Conservation (phyloP, 2,113 vertebrate species). For the Malurus elegans region DNA sequence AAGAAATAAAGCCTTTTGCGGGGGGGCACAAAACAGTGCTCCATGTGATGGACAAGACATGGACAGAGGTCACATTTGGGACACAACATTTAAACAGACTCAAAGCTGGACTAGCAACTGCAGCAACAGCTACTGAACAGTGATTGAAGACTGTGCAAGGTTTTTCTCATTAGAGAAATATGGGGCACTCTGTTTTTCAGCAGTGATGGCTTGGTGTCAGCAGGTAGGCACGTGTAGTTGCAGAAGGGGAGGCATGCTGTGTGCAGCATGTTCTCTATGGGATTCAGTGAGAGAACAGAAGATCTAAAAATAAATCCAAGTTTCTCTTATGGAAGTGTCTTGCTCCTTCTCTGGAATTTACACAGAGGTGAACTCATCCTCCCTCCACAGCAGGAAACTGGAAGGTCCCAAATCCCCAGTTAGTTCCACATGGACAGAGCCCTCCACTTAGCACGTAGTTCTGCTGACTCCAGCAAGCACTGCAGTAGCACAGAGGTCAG, state of each 20-base stretch:
- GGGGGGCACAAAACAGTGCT: not conserved
- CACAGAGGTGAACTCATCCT: not conserved
- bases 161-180: not conserved
- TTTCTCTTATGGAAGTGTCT: not conserved
- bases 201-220: not conserved
- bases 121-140: not conserved
- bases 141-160: not conserved
- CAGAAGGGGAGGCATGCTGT: not conserved
- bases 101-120: not conserved
- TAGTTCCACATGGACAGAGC: slow-evolving; percentile 22
- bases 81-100: not conserved
- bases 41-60: no score
- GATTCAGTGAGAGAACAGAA: not conserved
- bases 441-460: not conserved
- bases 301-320: slow-evolving; percentile 6
- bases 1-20: not conserved
- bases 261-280: not conserved
- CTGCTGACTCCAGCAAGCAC: slow-evolving; percentile 4
- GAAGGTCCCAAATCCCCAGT: not conserved
- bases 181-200: not conserved
- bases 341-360: not conserved
- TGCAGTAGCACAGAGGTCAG: slow-evolving; percentile 12
- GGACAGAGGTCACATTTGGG: not conserved
- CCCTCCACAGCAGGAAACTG: not conserved
- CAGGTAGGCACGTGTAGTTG: not conserved